phyloP scores from a whole-genome alignment of 2,113 vertebrate species.

The Phocoena sinus region DNA sequence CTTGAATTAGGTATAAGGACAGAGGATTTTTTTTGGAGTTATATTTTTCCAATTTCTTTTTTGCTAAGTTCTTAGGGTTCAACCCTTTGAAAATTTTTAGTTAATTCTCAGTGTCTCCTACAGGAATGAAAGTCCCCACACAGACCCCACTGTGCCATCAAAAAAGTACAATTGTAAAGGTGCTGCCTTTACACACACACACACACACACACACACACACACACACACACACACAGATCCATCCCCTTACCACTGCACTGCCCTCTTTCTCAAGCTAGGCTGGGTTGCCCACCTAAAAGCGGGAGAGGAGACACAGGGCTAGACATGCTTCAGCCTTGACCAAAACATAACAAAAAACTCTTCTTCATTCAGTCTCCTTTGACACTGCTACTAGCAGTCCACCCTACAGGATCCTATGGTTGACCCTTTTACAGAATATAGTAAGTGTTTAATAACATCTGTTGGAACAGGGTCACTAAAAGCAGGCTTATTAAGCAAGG shows the following conservation, averaged over 20 bases:
- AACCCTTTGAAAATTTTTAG: neutral
- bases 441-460: neutral
- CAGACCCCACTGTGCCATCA: neutral
- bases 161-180: neutral
- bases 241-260: neutral
- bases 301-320: neutral
- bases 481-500: neutral
- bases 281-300: neutral
- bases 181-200: neutral
- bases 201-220: neutral
- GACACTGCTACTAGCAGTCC: neutral
- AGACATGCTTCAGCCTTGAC: neutral
- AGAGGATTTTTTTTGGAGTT: neutral
- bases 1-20: neutral
- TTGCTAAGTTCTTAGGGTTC: neutral
- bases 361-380: neutral
- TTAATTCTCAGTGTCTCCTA: neutral
- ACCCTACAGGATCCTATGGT: neutral
- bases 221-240: neutral
- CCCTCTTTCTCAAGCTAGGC: neutral
- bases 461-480: neutral
- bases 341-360: neutral
- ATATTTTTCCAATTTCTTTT: neutral
- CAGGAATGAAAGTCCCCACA: neutral
- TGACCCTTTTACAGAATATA: neutral